These are phyloP conservation scores for Eciton burchellii DNA, from an alignment of 1,140 invertebrate genomes.

Conservation along the genomic window DNA sequence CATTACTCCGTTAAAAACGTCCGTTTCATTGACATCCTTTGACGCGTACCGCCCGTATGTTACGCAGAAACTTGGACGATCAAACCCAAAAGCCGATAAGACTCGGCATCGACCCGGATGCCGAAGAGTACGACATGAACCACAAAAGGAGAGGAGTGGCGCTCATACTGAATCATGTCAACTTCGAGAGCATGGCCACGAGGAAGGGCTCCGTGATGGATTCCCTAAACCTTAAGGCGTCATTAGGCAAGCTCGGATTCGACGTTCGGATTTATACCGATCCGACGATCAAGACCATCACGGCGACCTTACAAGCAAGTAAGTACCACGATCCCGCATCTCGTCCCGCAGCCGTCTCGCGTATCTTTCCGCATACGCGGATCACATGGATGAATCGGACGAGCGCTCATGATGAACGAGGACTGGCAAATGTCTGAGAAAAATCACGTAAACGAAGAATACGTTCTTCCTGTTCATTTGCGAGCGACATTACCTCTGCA, in stretches of 20 bases:
- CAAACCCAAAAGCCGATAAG: background rate
- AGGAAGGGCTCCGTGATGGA: slow-evolving; percentile 84
- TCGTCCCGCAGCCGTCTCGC: background rate
- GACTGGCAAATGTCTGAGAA: background rate
- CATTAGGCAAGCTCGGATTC: slow-evolving; percentile 86
- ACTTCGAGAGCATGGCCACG: slow-evolving; percentile 81
- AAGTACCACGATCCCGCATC: slow-evolving; percentile 50
- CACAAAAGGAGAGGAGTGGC: slow-evolving; percentile 88
- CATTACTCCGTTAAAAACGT: background rate
- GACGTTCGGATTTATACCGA: slow-evolving; percentile 87
- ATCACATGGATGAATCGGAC: slow-evolving; percentile 6
- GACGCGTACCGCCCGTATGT: background rate
- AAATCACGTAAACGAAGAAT: slow-evolving; percentile 14
- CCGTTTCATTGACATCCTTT: background rate
- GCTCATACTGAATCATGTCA: slow-evolving; percentile 90
- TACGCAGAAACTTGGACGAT: background rate
- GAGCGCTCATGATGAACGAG: slow-evolving; percentile 1
- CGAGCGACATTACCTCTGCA: slow-evolving; percentile 27
- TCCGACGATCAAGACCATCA: slow-evolving; percentile 84
- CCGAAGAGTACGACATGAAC: slow-evolving; percentile 88
- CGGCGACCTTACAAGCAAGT: slow-evolving; percentile 84
- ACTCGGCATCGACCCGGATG: slow-evolving; percentile 45
- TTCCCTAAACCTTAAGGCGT: slow-evolving; percentile 76
- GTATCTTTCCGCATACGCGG: background rate
- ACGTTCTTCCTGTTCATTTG: slow-evolving; percentile 39